Percentiles rank a stretch among this genome's conserved stretches.
Evolutionary conservation across 2,113 vertebrate species (phyloP).

Genomic region (Platycercus adscitus): DNA sequence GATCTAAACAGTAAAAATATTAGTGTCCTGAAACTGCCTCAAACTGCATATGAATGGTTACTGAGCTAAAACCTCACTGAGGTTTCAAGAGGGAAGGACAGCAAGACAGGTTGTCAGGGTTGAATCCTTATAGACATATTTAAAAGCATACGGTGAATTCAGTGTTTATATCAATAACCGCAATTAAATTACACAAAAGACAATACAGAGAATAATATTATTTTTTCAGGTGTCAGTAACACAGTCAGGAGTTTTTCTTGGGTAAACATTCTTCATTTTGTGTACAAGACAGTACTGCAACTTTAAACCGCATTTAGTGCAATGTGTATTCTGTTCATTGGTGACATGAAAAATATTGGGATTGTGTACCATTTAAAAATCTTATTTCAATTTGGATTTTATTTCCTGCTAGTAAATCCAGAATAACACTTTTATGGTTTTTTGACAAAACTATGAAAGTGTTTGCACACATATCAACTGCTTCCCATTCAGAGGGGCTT

Average conservation of each 20-base stretch:
- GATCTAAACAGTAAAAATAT: neutral
- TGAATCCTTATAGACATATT: neutral
- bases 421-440: constrained; percentile 26
- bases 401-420: constrained; percentile 30
- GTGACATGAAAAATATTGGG: neutral
- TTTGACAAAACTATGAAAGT: constrained; percentile 33
- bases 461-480: neutral
- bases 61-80: neutral
- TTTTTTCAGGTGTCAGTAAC: neutral
- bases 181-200: neutral
- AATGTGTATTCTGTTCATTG: neutral
- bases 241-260: neutral
- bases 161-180: neutral
- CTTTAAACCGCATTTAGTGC: neutral
- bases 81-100: neutral
- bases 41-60: neutral
- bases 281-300: neutral
- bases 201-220: neutral
- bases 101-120: neutral
- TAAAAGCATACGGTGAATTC: neutral
- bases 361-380: constrained; percentile 15
- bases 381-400: constrained; percentile 37
- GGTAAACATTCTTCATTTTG: neutral
- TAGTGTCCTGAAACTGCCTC: neutral
- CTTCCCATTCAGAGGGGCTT: neutral